Base-by-base conservation (phyloP, 2,888 invertebrate genomes). In the Theretra japonica region DNA sequence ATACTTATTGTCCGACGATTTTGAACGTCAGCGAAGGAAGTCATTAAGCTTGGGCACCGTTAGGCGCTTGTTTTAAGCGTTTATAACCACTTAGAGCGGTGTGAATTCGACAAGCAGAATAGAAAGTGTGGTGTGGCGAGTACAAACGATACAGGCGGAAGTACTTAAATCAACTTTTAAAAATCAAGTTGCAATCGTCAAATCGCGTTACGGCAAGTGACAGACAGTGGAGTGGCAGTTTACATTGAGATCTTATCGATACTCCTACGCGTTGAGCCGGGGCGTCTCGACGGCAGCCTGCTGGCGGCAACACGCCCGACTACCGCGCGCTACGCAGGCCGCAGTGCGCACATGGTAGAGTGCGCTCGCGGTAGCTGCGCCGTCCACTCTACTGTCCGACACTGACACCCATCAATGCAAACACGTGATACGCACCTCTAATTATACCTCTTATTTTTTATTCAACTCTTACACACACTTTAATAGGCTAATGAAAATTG, bases 1-100 rank as follows among this genome's bases (percentile, higher is more conserved):
- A 92, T 86, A 90, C 88, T 91, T 90, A 91, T 91, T 92, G 90
- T 92, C 90, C 87, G 92, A 90, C 89, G 91, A 93, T 91, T 91
- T 88, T 77, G 86, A 86, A 90, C 91, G 92, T 93, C 92, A 93
- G 90, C 92, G 84, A 88, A 90, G 88, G 90, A 92, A 92, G 90
- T 90, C 90, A 93, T 93, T 92, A 92, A 86, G 87, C 79, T 78
- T 80, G 81, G 79, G 79, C 80, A 80, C 86, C 84, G 85, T 87
- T 89, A 90, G 84, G 80, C 84, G 84, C 83, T 84, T 86, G 80
- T 87, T 90, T 86, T 79, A 82, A 88, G 83, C 86, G 83, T 89
- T 87, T 83, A 82, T 82, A 86, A 48, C 1, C 48, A 65, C 87
- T 87, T 87, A 87, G 81, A 80, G 77, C 74, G 78, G 83, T 85